Conservation (phyloP, 2,888 invertebrate genomes). For the Phlogophora meticulosa region DNA sequence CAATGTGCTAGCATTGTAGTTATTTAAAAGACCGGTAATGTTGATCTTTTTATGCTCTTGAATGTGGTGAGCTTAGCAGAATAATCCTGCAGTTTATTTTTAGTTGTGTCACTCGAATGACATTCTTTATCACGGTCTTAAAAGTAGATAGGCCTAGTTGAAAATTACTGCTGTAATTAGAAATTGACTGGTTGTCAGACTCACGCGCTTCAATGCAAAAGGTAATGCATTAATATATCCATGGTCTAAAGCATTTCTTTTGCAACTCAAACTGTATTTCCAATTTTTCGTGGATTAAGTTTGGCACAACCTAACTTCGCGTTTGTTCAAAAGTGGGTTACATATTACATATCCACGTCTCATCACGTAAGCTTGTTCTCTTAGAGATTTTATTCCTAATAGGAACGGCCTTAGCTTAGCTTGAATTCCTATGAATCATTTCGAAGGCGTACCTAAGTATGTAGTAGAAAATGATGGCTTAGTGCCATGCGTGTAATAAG, state of each 20-base stretch:
- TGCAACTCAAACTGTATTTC: not conserved
- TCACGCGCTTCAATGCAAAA: too few species aligned
- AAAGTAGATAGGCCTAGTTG: too few species aligned
- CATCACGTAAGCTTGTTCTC: conserved; percentile 12
- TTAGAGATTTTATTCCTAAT: conserved; percentile 58
- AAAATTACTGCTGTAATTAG: too few species aligned
- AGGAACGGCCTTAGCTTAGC: conserved; percentile 70
- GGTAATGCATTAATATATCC: too few species aligned
- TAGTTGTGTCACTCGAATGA: too few species aligned
- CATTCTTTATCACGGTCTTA: too few species aligned
- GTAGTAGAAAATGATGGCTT: conserved; percentile 12
- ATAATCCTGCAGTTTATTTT: too few species aligned
- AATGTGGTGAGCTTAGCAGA: too few species aligned
- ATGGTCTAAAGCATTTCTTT: not conserved
- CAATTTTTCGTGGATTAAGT: too few species aligned
- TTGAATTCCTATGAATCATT: conserved; percentile 66
- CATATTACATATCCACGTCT: conserved; percentile 15
- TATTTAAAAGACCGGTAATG: not conserved
- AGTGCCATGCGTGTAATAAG: conserved; percentile 16
- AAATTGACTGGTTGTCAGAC: too few species aligned
- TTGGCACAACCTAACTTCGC: too few species aligned
- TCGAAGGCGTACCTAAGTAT: conserved; percentile 34
- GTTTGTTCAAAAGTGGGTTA: too few species aligned
- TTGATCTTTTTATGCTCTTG: not conserved
- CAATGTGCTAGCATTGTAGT: not conserved